Evolutionary conservation across 2,797 vertebrate species (phyloP).

Genomic region (Macroramphosus scolopax): DNA sequence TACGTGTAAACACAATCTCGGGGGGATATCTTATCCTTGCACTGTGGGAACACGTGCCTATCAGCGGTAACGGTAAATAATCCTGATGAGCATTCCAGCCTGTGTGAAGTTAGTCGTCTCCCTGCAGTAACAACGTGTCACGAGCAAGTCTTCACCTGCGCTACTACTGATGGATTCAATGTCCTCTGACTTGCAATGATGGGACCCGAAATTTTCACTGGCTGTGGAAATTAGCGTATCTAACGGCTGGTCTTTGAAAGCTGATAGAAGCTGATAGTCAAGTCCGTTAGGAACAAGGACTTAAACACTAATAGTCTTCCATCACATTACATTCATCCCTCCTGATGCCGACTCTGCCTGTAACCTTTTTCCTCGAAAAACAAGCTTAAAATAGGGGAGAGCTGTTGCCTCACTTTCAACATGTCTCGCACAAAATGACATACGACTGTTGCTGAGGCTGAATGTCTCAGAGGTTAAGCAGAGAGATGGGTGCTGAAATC

Average conservation of each 20-base stretch:
- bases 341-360: conserved; percentile 25
- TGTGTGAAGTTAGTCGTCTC: neutral
- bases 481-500: conserved; percentile 9
- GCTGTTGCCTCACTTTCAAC: conserved; percentile 29
- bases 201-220: conserved; percentile 1
- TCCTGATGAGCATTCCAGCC: neutral
- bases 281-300: conserved; percentile 29
- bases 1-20: too few species aligned
- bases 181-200: conserved; percentile 12
- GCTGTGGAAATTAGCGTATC: conserved; percentile 11
- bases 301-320: conserved; percentile 45
- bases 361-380: conserved; percentile 41
- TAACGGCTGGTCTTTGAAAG: conserved; percentile 36
- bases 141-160: neutral
- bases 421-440: conserved; percentile 9
- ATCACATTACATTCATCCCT: conserved; percentile 49
- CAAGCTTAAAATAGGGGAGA: conserved; percentile 37
- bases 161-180: neutral
- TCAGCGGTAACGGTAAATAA: neutral
- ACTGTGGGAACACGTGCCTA: neutral
- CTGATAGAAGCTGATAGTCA: conserved; percentile 30
- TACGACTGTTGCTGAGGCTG: conserved; percentile 16
- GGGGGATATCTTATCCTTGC: neutral
- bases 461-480: conserved; percentile 14
- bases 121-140: neutral